Conservation (phyloP, 2,113 vertebrate genomes). For the Psittacara wagleri region DNA sequence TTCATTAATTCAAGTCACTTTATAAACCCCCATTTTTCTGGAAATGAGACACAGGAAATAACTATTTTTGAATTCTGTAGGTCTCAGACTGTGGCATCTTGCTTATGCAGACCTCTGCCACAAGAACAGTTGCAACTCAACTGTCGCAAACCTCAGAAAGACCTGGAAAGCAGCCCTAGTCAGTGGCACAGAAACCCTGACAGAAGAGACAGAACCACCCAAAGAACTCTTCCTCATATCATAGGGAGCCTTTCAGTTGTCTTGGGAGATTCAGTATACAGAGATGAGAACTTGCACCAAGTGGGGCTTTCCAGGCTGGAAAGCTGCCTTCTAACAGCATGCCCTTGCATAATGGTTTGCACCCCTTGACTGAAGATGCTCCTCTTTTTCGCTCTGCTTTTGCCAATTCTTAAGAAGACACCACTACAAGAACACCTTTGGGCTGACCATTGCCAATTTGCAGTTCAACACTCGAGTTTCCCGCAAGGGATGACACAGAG, state of each 20-base stretch:
- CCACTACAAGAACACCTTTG: neutral
- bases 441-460: neutral
- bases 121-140: neutral
- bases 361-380: fast-evolving
- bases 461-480: neutral
- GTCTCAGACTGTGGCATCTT: neutral
- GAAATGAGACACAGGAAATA: neutral
- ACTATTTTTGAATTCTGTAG: neutral
- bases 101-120: neutral
- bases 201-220: neutral
- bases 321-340: neutral
- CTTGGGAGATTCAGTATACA: neutral
- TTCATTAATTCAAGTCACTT: neutral
- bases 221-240: neutral
- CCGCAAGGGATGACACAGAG: neutral
- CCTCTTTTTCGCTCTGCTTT: neutral
- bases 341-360: neutral
- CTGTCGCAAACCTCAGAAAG: neutral
- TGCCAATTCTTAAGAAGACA: neutral
- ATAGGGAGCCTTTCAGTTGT: neutral
- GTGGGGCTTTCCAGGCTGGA: neutral
- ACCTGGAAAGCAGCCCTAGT: neutral
- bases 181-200: neutral
- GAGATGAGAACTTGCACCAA: neutral
- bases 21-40: neutral